Evolutionary conservation across 2,888 invertebrate species (phyloP).

Genomic region (Caenorhabditis sinica): DNA sequence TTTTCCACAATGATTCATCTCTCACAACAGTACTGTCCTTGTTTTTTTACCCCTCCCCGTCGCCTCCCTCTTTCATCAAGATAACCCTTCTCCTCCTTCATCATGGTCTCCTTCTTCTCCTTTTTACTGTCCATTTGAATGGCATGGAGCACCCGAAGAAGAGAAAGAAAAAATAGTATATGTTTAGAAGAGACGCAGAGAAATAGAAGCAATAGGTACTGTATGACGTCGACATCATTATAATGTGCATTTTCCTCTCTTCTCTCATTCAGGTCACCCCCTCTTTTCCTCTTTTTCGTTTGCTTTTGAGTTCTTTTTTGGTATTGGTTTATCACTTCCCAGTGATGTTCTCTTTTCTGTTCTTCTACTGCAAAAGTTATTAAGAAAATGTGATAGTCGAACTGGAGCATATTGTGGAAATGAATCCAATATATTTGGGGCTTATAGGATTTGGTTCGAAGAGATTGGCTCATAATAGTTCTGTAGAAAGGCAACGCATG

Average conservation of each 20-base stretch:
- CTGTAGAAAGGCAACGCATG: too few relatives aligned
- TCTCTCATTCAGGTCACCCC: background rate
- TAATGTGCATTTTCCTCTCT: conserved; percentile 50
- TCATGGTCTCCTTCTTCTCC: conserved; percentile 1
- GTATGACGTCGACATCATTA: conserved; percentile 62
- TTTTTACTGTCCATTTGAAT: conserved; percentile 39
- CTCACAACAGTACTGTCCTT: conserved; percentile 28
- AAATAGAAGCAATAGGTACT: conserved; percentile 31
- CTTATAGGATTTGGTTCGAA: too few relatives aligned
- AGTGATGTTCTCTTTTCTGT: conserved; percentile 19
- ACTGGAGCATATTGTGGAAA: too few relatives aligned
- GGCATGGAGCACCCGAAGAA: conserved; percentile 9
- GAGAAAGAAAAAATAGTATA: conserved; percentile 46
- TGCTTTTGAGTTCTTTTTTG: conserved; percentile 19
- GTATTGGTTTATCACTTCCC: background rate
- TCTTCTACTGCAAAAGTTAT: too few relatives aligned
- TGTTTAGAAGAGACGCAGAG: conserved; percentile 34
- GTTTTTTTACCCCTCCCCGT: conserved; percentile 13
- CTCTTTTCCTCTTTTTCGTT: conserved; percentile 1
- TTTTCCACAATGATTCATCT: conserved; percentile 28
- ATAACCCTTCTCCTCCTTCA: conserved; percentile 24
- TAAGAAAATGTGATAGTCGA: too few relatives aligned
- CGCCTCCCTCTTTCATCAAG: conserved; percentile 31
- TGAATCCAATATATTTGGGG: too few relatives aligned
- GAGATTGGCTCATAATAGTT: too few relatives aligned